Percentiles rank a stretch among this genome's conserved stretches.
phyloP scores from a whole-genome alignment of 2,888 invertebrate species.

The Girardia tigrina region DNA sequence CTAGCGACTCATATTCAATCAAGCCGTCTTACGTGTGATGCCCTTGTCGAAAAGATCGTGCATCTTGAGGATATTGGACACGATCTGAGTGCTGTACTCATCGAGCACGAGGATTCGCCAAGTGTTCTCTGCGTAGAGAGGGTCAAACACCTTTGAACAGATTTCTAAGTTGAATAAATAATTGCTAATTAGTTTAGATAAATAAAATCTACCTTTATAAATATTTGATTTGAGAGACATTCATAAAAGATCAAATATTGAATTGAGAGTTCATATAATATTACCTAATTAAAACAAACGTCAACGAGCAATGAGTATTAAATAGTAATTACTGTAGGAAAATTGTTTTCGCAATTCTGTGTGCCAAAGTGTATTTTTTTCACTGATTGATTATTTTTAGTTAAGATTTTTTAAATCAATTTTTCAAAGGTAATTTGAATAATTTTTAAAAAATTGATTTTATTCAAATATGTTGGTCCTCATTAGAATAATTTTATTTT shows the following conservation, averaged over 20 bases:
- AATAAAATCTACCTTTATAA: not conserved
- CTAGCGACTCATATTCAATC: too few species aligned
- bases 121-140: not conserved
- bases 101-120: not conserved
- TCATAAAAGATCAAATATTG: not conserved
- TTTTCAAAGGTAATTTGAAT: too few species aligned
- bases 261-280: not conserved
- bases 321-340: too few species aligned
- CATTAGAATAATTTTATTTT: too few species aligned
- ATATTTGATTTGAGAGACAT: not conserved
- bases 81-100: not conserved
- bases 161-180: not conserved
- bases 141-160: not conserved
- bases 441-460: too few species aligned
- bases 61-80: not conserved
- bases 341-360: too few species aligned
- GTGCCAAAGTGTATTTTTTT: too few species aligned
- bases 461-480: too few species aligned
- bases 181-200: not conserved
- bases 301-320: too few species aligned
- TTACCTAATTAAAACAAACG: not conserved
- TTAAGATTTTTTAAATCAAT: too few species aligned
- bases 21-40: not conserved
- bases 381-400: too few species aligned
- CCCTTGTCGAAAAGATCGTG: not conserved